A percentile compares a stretch with the other conserved stretches of the same genome.
Evolutionary conservation across 2,797 vertebrate species (phyloP).

Genomic region (Crenuchus spilurus): DNA sequence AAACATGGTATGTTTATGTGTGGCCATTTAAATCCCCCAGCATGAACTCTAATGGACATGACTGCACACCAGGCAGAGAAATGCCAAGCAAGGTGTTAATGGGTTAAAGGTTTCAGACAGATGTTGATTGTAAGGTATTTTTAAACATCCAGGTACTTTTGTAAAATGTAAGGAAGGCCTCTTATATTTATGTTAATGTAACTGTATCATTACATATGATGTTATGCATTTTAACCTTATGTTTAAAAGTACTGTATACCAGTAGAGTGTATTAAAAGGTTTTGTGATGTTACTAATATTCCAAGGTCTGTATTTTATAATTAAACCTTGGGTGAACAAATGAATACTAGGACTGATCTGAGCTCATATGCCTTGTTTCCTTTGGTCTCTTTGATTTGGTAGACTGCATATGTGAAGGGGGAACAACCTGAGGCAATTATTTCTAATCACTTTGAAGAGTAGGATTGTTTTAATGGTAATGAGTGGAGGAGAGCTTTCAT

Average conservation of each 20-base stretch:
- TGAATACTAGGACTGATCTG: conserved; percentile 17
- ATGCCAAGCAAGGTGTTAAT: too few species aligned
- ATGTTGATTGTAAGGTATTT: too few species aligned
- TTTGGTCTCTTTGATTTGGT: conserved; percentile 34
- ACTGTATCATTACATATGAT: too few species aligned
- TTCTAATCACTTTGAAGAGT: conserved; percentile 48
- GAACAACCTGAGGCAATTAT: conserved; percentile 49
- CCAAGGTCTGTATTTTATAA: conserved; percentile 26
- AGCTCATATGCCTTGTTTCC: conserved; percentile 9
- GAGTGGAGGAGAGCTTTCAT: conserved; percentile 49
- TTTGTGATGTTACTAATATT: conserved; percentile 19
- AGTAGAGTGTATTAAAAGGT: background rate
- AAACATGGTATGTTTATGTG: background rate
- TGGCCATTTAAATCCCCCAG: background rate
- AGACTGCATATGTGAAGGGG: conserved; percentile 20
- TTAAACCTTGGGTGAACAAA: conserved; percentile 29
- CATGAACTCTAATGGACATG: background rate
- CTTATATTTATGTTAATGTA: too few species aligned
- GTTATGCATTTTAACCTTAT: too few species aligned
- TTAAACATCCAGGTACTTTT: too few species aligned
- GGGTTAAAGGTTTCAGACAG: too few species aligned
- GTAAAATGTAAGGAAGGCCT: too few species aligned
- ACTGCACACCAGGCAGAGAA: too few species aligned
- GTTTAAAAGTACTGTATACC: background rate
- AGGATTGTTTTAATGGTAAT: conserved; percentile 54